Base-by-base conservation (phyloP, 2,888 invertebrate genomes). In the Cryptocephalus moraei region DNA sequence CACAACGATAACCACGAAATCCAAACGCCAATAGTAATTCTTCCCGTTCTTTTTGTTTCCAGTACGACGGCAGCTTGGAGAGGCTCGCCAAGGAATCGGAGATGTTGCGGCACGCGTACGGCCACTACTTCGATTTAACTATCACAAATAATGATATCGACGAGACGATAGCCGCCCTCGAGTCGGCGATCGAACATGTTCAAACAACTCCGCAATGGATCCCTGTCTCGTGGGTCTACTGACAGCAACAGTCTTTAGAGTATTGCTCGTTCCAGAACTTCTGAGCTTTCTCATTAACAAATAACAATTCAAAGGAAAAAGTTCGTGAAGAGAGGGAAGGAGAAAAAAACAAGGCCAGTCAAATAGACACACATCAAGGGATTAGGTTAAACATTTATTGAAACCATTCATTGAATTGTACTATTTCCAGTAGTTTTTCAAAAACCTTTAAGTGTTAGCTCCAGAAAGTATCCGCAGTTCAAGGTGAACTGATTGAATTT, bases 111-210 rank as follows among this genome's bases (percentile, higher is more conserved):
- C 91, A 92, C 68, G 92, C 96, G 10, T 99, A 99, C 75, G 96
- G 97, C 40, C 99, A 99, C 73, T 92, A 92, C 74, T 99, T 99
- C 77, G 99, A 99, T 75, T 77, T 95, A 70, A 92, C 88, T 59
- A 94, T 99, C 65, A 90, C 97, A 55, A 99, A 99, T 79, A 97
- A 96, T 76, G 97, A 99, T 75, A 99, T 99, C 54, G 96, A 97
- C 71, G 96, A 96, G 71, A 99, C 99, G 36, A 94, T 99, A 63
- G 82, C 84, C 40, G 87, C 91, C 54, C 75, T 99, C 59, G 94
- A 96, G 70, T 81, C 85, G 54, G 90, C 94, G 14, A 86, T 96
- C 61, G 91, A 91, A 55, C 82, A 89, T 50, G 87, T 95, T 51
- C 89, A 91, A 70, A 85, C 86, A 63, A 86, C 89, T 59, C 87